Base-by-base conservation (phyloP, 2,113 vertebrate species). In the Corythoichthys intestinalis region DNA sequence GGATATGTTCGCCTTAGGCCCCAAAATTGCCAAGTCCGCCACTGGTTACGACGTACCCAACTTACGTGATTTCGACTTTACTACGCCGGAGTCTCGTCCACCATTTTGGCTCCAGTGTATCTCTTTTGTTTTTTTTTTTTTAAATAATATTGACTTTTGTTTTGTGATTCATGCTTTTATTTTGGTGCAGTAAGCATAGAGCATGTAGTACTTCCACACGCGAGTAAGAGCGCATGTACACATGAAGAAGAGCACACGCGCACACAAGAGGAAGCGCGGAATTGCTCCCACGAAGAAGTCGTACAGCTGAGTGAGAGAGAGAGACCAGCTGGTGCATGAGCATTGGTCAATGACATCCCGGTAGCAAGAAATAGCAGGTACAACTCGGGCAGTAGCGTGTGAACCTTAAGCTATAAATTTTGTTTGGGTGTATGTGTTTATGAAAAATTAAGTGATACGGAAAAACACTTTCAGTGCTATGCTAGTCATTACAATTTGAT, bases 201-300 rank as follows among this genome's bases (percentile, higher is more conserved):
- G 20, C 20, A 28, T 28, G 20, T 28, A 28, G 20, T 28, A 28
- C 20, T 28, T 28, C 20, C 20, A 28, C 20, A 28, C 20, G 20
- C 20, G 20, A 28, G 20, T 28, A 28, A 28, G 20, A 28, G 20
- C 20, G 37, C 68, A 63, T 52, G 63, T 37, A 15, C 56, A 62
- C 66, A 54, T 74, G 63, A 73, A 52, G 64, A 72, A 60, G 65
- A 67, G 65, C 39, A 66, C 48, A 15, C 15, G 17, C n/a, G 17
- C n/a, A 52, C 17, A 52, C 50, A 52, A 52, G 50, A 15, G 17
- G 50, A 28, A 28, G 20, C 1, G 20, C 20, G 20, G 20, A 28
- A 28, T 28, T 28, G 20, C 20, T 28, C 2, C 50, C 17, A n/a
- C 6, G 20, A 28, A 28, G 20, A 28, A 28, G 20, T 28, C 20